Evolutionary conservation across 2,797 vertebrate genomes (phyloP).

Genomic region (Novumbra hubbsi): DNA sequence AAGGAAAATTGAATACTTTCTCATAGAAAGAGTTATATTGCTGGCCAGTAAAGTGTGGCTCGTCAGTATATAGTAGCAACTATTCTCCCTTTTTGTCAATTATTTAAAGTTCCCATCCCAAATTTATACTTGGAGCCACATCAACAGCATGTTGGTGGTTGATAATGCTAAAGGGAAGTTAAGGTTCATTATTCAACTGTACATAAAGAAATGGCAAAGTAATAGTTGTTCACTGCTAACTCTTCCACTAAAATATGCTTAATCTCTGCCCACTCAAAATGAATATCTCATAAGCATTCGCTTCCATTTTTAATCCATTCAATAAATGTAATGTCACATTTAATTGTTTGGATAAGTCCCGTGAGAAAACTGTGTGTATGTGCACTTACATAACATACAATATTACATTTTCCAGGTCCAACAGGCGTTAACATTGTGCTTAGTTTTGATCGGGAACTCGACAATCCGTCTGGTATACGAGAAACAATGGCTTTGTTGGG

Average conservation of each 20-base stretch:
- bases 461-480: neutral
- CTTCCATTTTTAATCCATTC: constrained; percentile 50
- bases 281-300: constrained; percentile 46
- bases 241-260: constrained; percentile 35
- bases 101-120: constrained; percentile 31
- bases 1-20: constrained; percentile 44
- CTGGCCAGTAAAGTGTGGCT: constrained; percentile 6
- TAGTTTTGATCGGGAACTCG: neutral
- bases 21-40: constrained; percentile 30
- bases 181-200: constrained; percentile 32
- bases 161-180: constrained; percentile 34
- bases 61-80: constrained; percentile 1
- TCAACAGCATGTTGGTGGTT: constrained; percentile 5
- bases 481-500: constrained; percentile 4
- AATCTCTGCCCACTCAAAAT: constrained; percentile 39
- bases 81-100: constrained; percentile 10
- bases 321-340: constrained; percentile 25
- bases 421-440: neutral
- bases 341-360: constrained; percentile 8
- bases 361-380: constrained; percentile 7
- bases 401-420: neutral
- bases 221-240: constrained; percentile 22
- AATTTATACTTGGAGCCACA: neutral
- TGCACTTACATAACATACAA: too few species aligned
- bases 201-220: constrained; percentile 47